These are phyloP conservation scores for Oscheius sp. DNA, from an alignment of 2,888 invertebrate genomes.

Conservation along the genomic window DNA sequence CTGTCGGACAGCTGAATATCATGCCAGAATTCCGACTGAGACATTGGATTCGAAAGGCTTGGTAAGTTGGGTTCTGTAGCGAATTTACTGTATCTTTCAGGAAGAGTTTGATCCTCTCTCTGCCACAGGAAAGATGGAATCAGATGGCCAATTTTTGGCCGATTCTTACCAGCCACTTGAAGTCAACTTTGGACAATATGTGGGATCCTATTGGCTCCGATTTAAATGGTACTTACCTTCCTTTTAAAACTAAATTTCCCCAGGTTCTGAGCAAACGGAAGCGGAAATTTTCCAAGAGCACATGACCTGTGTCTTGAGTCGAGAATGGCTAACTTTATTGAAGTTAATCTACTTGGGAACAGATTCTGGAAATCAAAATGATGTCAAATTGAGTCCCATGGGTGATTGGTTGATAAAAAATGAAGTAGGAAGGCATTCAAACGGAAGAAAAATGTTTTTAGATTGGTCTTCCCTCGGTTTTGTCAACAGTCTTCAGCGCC, in stretches of 20 bases:
- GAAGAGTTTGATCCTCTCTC: constrained; percentile 43
- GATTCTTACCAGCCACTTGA: constrained; percentile 44
- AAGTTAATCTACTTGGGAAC: constrained; percentile 19
- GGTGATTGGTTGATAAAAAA: constrained; percentile 20
- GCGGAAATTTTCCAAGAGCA: constrained; percentile 65
- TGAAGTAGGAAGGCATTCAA: not conserved
- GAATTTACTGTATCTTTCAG: constrained; percentile 5
- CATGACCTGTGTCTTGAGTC: constrained; percentile 59
- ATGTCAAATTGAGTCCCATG: not conserved
- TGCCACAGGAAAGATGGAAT: constrained; percentile 41
- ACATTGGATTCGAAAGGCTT: constrained; percentile 54
- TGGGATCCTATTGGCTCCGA: constrained; percentile 41
- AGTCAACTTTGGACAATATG: constrained; percentile 41
- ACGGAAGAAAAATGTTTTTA: too few relatives aligned
- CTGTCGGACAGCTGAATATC: constrained; percentile 37
- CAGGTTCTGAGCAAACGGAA: constrained; percentile 59
- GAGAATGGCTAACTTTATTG: constrained; percentile 51
- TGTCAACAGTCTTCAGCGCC: constrained; percentile 46
- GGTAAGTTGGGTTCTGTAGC: constrained; percentile 36
- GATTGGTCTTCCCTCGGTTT: constrained; percentile 40
- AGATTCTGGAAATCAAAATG: not conserved
- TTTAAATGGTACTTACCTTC: constrained; percentile 14
- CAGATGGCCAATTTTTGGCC: constrained; percentile 41
- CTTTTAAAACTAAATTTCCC: not conserved
- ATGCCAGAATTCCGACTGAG: constrained; percentile 54